phyloP scores from a whole-genome alignment of 2,113 vertebrate species.

The Cygnus buccinator region DNA sequence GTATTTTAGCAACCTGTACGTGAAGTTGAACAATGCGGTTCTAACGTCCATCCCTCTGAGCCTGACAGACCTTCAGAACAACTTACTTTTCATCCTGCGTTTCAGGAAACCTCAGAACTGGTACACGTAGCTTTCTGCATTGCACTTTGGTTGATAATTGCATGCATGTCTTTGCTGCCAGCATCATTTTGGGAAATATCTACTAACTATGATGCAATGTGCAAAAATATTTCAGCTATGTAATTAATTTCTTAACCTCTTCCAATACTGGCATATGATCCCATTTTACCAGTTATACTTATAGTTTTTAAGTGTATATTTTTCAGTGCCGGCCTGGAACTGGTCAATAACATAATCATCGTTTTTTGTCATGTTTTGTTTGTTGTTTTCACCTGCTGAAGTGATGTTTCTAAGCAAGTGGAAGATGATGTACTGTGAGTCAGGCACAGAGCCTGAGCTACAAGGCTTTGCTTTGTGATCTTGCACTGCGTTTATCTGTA shows the following conservation, averaged over 20 bases:
- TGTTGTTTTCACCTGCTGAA: background rate
- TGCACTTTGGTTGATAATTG: background rate
- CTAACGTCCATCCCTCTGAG: background rate
- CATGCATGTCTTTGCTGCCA: background rate
- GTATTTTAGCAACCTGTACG: constrained; percentile 47
- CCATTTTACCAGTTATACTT: background rate
- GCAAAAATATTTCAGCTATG: background rate
- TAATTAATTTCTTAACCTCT: background rate
- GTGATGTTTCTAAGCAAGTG: background rate
- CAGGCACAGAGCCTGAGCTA: background rate
- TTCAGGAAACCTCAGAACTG: constrained; percentile 41
- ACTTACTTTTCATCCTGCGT: background rate
- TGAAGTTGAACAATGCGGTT: background rate
- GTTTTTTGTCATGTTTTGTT: background rate
- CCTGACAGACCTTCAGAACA: constrained; percentile 6
- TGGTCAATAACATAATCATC: background rate
- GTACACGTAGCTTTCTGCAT: background rate
- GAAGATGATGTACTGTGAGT: accelerated
- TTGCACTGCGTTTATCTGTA: background rate
- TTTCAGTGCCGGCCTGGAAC: background rate
- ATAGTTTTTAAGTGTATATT: background rate
- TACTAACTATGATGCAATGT: background rate
- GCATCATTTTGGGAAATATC: background rate
- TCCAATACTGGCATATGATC: accelerated
- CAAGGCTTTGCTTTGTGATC: background rate